Percentiles rank a stretch among this genome's conserved stretches.
These are phyloP conservation scores for Origma solitaria DNA, from an alignment of 2,113 vertebrate genomes.

Conservation along the genomic window DNA sequence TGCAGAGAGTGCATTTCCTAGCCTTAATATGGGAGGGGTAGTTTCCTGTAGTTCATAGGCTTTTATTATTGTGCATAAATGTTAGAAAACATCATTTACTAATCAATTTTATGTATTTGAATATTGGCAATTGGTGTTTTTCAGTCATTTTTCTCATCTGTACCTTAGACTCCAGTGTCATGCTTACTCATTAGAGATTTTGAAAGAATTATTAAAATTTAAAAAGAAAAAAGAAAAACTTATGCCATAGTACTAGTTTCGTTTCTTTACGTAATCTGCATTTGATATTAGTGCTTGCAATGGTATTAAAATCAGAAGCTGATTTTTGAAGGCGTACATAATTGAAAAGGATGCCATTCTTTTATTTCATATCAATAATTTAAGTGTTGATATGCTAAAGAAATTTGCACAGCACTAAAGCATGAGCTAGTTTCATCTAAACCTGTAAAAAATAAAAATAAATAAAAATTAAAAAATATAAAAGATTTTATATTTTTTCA, in stretches of 20 bases:
- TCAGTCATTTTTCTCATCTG: conserved; percentile 67
- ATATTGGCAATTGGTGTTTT: conserved; percentile 78
- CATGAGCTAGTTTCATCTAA: conserved; percentile 90
- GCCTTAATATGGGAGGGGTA: conserved; percentile 78
- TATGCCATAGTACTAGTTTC: conserved; percentile 71
- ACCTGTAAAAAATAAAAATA: conserved; percentile 79
- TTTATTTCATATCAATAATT: conserved; percentile 77
- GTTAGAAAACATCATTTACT: conserved; percentile 72
- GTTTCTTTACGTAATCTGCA: conserved; percentile 75
- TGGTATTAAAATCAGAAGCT: conserved; percentile 76
- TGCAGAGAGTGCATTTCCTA: conserved; percentile 73
- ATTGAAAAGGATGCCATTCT: conserved; percentile 69
- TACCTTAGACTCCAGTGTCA: conserved; percentile 75
- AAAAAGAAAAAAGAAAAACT: conserved; percentile 48
- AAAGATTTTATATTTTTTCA: conserved; percentile 90
- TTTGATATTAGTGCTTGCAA: conserved; percentile 80
- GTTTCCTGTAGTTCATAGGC: conserved; percentile 69
- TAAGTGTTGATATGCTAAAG: conserved; percentile 78
- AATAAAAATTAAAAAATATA: conserved; percentile 75
- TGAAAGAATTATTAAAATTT: conserved; percentile 61
- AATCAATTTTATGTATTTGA: conserved; percentile 71
- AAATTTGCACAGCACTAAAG: conserved; percentile 93
- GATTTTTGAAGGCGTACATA: conserved; percentile 66
- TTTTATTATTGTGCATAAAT: conserved; percentile 74
- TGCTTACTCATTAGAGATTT: conserved; percentile 68